A percentile compares a stretch with the other conserved stretches of the same genome.
Evolutionary conservation across 1,140 invertebrate species (phyloP).

Genomic region (Halesus radiatus): DNA sequence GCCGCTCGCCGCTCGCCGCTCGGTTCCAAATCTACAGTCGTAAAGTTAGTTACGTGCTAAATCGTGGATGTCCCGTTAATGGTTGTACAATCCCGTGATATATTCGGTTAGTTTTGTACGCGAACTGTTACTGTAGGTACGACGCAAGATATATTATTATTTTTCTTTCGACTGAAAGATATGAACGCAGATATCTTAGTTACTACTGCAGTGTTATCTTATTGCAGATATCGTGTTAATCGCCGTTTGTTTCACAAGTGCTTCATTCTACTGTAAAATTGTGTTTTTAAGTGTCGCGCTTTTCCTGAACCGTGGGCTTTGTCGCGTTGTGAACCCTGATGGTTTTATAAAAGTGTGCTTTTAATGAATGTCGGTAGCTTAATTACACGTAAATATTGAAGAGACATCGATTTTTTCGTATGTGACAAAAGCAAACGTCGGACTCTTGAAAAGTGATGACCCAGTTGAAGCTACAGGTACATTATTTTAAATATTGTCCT

Average conservation of each 20-base stretch:
- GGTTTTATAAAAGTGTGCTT: too few relatives aligned
- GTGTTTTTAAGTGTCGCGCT: slow-evolving; percentile 18
- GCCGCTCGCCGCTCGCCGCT: slow-evolving; percentile 5
- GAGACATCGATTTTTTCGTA: too few relatives aligned
- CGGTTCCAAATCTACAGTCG: slow-evolving; percentile 21
- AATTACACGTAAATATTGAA: too few relatives aligned
- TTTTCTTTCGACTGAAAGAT: slow-evolving; percentile 1
- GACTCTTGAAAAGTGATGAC: too few relatives aligned
- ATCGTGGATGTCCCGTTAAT: slow-evolving; percentile 27
- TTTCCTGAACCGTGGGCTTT: neutral
- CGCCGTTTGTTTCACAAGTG: slow-evolving; percentile 34
- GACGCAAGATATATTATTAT: slow-evolving; percentile 43
- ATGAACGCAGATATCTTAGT: slow-evolving; percentile 24
- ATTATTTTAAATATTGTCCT: too few relatives aligned
- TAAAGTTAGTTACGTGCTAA: slow-evolving; percentile 26
- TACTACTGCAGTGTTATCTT: slow-evolving; percentile 47
- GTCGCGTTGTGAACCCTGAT: slow-evolving; percentile 5
- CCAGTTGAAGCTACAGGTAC: too few relatives aligned
- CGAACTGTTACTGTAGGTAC: neutral
- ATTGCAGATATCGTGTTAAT: slow-evolving; percentile 43
- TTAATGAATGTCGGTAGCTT: too few relatives aligned
- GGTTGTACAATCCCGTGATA: neutral
- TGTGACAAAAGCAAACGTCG: too few relatives aligned
- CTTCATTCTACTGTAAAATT: slow-evolving; percentile 14
- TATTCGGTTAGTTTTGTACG: slow-evolving; percentile 22